Percentiles rank a stretch among this genome's conserved stretches.
Evolutionary conservation across 1,140 invertebrate genomes (phyloP).

Genomic region (Nebria ingens): DNA sequence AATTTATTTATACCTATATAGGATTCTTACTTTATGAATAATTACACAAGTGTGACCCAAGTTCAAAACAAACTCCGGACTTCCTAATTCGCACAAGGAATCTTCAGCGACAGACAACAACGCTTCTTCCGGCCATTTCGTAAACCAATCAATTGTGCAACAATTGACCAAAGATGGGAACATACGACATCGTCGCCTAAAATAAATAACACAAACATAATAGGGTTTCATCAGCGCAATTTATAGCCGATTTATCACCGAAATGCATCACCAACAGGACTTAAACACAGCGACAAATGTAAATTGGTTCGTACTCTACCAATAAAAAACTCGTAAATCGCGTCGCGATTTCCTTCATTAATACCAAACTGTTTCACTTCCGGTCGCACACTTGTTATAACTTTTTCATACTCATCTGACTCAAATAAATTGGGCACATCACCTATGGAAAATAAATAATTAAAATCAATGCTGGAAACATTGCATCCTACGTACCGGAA

Average conservation of each 20-base stretch:
- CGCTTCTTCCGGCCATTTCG: slow-evolving; percentile 81
- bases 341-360: slow-evolving; percentile 56
- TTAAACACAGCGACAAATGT: slow-evolving; percentile 81
- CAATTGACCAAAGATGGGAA: slow-evolving; percentile 89
- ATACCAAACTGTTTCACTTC: slow-evolving; percentile 61
- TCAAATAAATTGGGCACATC: slow-evolving; percentile 75
- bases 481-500: slow-evolving; percentile 43
- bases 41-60: slow-evolving; percentile 60
- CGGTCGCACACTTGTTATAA: slow-evolving; percentile 58
- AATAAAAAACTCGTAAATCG: slow-evolving; percentile 73
- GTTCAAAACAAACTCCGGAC: slow-evolving; percentile 36
- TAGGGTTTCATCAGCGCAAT: not conserved
- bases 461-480: slow-evolving; percentile 19
- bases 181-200: slow-evolving; percentile 61
- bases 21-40: slow-evolving; percentile 52
- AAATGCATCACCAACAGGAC: slow-evolving; percentile 77
- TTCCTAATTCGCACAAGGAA: slow-evolving; percentile 41
- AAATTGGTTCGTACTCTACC: slow-evolving; percentile 67
- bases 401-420: slow-evolving; percentile 71
- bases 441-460: slow-evolving; percentile 19
- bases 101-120: slow-evolving; percentile 65
- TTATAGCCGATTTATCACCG: slow-evolving; percentile 37
- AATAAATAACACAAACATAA: too few species aligned
- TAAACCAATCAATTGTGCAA: slow-evolving; percentile 91
- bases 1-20: not conserved